phyloP scores from a whole-genome alignment of 2,113 vertebrate species.

The Entomyzon cyanotis region DNA sequence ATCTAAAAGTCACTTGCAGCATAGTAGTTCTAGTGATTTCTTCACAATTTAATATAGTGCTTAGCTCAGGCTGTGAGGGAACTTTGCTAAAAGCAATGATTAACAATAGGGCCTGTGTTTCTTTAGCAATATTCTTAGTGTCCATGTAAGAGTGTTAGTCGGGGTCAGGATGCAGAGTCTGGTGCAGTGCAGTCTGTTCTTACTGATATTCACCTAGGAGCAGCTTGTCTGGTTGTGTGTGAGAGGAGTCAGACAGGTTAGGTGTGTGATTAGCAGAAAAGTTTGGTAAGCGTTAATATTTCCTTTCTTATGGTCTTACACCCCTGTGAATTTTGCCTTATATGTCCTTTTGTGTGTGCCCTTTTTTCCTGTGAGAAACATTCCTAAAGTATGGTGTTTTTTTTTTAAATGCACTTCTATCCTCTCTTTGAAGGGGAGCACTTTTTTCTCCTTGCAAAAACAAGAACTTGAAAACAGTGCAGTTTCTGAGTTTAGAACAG shows the following conservation, averaged over 20 bases:
- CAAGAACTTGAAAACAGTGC: neutral
- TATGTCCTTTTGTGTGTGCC: neutral
- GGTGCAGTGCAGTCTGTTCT: neutral
- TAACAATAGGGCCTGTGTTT: slow-evolving; percentile 40
- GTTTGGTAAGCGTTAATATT: neutral
- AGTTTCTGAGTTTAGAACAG: neutral
- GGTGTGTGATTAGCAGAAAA: neutral
- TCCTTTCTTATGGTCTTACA: neutral
- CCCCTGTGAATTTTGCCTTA: neutral
- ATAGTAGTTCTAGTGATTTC: slow-evolving; percentile 41
- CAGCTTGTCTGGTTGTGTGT: neutral
- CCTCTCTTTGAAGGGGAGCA: neutral
- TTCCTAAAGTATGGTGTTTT: neutral
- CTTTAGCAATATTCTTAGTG: slow-evolving; percentile 11
- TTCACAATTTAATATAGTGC: slow-evolving; percentile 40
- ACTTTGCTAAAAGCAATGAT: slow-evolving; percentile 30
- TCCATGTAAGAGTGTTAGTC: neutral
- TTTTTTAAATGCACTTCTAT: neutral
- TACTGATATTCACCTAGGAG: neutral
- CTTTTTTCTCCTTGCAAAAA: neutral
- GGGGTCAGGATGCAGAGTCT: neutral
- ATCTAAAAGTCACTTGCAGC: slow-evolving; percentile 64
- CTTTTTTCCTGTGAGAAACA: neutral
- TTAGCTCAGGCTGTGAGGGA: slow-evolving; percentile 48
- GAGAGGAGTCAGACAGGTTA: neutral